Evolutionary conservation across 1,140 invertebrate genomes (phyloP).

Genomic region (Macrotrachela quadricornifera): DNA sequence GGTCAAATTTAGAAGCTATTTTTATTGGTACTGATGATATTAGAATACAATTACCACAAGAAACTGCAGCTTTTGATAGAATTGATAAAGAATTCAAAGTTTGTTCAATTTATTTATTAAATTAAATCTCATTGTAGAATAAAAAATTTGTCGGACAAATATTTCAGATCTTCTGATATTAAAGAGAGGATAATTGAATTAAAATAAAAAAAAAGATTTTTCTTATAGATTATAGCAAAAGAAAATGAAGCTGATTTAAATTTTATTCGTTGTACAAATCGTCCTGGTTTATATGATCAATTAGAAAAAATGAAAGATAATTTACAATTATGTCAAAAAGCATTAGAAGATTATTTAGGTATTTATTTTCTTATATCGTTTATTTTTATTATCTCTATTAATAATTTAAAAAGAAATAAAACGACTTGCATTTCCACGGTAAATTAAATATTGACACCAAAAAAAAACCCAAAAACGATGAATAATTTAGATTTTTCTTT

Average conservation of each 20-base stretch:
- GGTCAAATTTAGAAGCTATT: constrained; percentile 56
- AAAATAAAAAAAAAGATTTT: no score
- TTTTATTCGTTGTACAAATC: not conserved
- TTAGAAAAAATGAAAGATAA: not conserved
- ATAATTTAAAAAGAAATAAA: no score
- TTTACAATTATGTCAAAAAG: not conserved
- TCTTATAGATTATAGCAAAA: not conserved
- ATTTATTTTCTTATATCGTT: constrained; percentile 29
- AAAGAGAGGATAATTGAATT: no score
- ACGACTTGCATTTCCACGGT: no score
- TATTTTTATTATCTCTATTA: not conserved
- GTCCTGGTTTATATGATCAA: not conserved
- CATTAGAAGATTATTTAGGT: constrained; percentile 27
- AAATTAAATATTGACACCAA: no score
- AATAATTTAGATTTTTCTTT: not conserved
- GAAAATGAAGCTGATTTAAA: not conserved
- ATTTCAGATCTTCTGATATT: no score
- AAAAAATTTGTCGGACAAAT: no score
- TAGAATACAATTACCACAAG: not conserved
- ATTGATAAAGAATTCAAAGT: not conserved
- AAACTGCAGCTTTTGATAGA: not conserved
- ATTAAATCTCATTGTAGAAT: no score
- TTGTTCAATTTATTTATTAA: not conserved
- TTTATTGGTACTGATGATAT: constrained; percentile 33
- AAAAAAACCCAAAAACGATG: no score